These are phyloP conservation scores for Stylophora pistillata DNA, from an alignment of 64 coral and sea anemone species.

Conservation along the genomic window DNA sequence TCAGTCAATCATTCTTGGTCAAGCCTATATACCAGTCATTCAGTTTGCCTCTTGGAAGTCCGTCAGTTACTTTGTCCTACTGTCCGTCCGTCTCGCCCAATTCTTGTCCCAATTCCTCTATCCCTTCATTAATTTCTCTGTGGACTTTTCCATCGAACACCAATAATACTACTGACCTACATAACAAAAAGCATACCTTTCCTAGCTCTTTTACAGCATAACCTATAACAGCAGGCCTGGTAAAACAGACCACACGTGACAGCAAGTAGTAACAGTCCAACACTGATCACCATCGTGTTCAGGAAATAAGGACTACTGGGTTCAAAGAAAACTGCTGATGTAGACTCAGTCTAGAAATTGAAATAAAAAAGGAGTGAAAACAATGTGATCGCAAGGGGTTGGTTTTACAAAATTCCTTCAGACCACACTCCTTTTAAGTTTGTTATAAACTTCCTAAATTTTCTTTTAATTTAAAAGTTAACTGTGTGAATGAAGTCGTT, in stretches of 20 bases:
- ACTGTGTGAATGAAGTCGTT: no score
- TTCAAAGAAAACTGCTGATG: slow-evolving; percentile 5
- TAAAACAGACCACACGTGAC: background rate
- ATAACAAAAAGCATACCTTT: background rate
- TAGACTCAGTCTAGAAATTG: background rate
- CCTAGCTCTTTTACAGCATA: background rate
- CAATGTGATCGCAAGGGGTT: background rate
- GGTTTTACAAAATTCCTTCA: background rate
- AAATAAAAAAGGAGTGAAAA: background rate
- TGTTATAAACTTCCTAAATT: no score
- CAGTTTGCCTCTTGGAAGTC: no score
- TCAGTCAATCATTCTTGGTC: background rate
- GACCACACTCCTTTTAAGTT: no score
- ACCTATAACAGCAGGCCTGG: background rate
- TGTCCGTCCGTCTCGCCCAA: no score
- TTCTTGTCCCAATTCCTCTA: no score
- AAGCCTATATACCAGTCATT: no score
- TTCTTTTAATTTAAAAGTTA: no score
- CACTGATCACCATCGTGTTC: background rate
- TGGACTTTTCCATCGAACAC: background rate
- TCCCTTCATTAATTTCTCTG: no score
- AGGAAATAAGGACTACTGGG: slow-evolving; percentile 19
- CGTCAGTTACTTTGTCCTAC: no score
- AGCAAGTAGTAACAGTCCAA: background rate
- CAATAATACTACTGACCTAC: background rate